Base-by-base conservation (phyloP, 2,113 vertebrate genomes). In the Callithrix jacchus region DNA sequence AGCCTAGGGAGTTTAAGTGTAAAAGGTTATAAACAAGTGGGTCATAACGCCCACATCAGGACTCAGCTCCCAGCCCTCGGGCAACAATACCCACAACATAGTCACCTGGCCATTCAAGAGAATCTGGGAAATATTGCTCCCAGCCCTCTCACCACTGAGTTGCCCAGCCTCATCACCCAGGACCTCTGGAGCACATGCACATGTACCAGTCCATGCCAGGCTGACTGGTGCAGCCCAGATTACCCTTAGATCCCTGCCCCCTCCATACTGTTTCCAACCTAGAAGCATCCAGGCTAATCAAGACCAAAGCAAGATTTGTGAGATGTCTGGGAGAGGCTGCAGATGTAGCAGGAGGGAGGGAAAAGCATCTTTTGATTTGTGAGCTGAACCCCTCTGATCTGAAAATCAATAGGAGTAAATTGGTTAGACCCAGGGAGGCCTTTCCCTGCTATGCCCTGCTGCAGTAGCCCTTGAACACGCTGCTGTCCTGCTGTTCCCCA, bases 321-420 rank as follows among this genome's bases (percentile, higher is more conserved):
- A 87, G 66, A 47, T 40, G 40, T 58, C 85, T 35, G 64, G 66
- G 90, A 93, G 81, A 95, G 23, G 58, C 87, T 73, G 45, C 56
- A 82, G 58, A 18, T 71, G 54, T 79, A 80, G 71, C n/a, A 8
- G 95, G 81, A 70, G 76, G 45, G 77, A 92, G 18, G 4, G 4
- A 77, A 79, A 52, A 85, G 58, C 56, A 79, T 87, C 93, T 94
- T 96, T 96, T 96, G 94, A 95, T 95, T 97, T 97, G 84, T 95
- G 90, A 95, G 81, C 92, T 81, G 47, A 92, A 58, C 14, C 37
- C 18, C 77, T 96, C 95, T 97, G 90, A 97, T 94, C 93, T 97
- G 89, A 94, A 96, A 88, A 86, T 96, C 95, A 73, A 45, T 74
- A 92, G 42, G 66, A 88, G 23, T 86, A 82, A 93, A 73, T 94